A percentile compares a stretch with the other conserved stretches of the same genome.
phyloP scores from a whole-genome alignment of 2,888 invertebrate genomes.

The Carterocephalus palaemon region DNA sequence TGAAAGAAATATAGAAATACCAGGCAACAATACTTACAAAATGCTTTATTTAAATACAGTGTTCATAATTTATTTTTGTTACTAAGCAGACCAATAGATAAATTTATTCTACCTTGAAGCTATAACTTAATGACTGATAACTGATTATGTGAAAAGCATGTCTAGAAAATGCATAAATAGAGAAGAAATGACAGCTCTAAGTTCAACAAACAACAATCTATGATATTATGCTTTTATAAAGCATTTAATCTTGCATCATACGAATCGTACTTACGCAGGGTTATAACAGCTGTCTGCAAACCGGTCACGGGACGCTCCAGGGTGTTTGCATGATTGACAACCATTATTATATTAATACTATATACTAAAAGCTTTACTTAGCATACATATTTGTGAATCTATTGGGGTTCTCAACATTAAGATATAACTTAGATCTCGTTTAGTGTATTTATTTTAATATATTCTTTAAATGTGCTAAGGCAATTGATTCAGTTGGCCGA shows the following conservation, averaged over 20 bases:
- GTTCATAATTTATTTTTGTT: constrained; percentile 11
- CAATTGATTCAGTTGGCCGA: too few relatives aligned
- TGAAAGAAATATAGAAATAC: too few relatives aligned
- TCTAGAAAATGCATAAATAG: constrained; percentile 66
- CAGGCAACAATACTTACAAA: too few relatives aligned
- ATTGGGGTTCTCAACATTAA: constrained; percentile 49
- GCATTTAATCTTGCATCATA: constrained; percentile 67
- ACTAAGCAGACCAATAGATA: constrained; percentile 9
- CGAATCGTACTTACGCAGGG: constrained; percentile 69
- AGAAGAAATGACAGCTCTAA: constrained; percentile 60
- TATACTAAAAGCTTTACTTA: constrained; percentile 65
- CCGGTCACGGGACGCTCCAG: constrained; percentile 66
- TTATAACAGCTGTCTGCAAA: constrained; percentile 62
- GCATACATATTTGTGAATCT: constrained; percentile 40
- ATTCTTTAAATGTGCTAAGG: too few relatives aligned
- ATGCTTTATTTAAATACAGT: too few relatives aligned
- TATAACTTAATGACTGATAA: constrained; percentile 17
- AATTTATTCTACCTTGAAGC: constrained; percentile 16
- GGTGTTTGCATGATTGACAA: constrained; percentile 76
- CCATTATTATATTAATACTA: constrained; percentile 76
- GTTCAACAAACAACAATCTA: constrained; percentile 67
- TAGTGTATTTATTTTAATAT: too few relatives aligned
- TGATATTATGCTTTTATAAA: constrained; percentile 55
- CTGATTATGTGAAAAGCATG: constrained; percentile 50
- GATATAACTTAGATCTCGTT: constrained; percentile 11